Base-by-base conservation (phyloP, 2,113 vertebrate genomes). In the Trichomycterus rosablanca region DNA sequence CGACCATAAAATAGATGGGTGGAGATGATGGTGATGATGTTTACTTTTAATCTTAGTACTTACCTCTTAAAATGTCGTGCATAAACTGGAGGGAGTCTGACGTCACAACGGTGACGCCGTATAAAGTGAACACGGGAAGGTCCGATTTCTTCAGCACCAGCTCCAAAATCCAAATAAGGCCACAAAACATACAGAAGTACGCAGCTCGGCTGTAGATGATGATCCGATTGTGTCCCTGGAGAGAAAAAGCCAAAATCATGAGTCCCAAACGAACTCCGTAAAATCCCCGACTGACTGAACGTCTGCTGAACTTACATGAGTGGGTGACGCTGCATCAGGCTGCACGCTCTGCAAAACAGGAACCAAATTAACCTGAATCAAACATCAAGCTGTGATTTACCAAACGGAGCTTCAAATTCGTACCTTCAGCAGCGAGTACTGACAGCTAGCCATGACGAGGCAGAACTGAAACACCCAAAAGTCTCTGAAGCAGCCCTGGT, bases 371-470 rank as follows among this genome's bases (percentile, higher is more conserved):
- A 23, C 51, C n/a, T 32, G 55, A 16, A 1, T 7, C 5, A 52
- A 56, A 30, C 11, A 37, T 1, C 1, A 34, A 2, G 20, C 50
- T 32, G 1, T 4, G 16, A 23, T 58, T 46, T 37, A 53, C 16
- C 3, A 23, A 40, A 34, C 10, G 19, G 12, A 14, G 12, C 6
- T 30, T n/a, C 12, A 39, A 20, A 5, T 1, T n/a, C 22, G 40
- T 88, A 95, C 96, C 92, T 99, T 99, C 46, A 99, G 75, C 63
- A 99, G 82, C 14, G 95, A 98, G 76, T 97, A 99, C 74, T 99
- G 96, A 78, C 96, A 99, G 77, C 96, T 93, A 68, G 96, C 93
- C 71, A 99, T 97, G 62, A 99, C 88, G 0, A 97, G 83, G 75
- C 96, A 99, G 83, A 98, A 97, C 78, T 96, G 89, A 18, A 97